phyloP scores from a whole-genome alignment of 1,140 invertebrate genomes.

The Amphibalanus amphitrite region DNA sequence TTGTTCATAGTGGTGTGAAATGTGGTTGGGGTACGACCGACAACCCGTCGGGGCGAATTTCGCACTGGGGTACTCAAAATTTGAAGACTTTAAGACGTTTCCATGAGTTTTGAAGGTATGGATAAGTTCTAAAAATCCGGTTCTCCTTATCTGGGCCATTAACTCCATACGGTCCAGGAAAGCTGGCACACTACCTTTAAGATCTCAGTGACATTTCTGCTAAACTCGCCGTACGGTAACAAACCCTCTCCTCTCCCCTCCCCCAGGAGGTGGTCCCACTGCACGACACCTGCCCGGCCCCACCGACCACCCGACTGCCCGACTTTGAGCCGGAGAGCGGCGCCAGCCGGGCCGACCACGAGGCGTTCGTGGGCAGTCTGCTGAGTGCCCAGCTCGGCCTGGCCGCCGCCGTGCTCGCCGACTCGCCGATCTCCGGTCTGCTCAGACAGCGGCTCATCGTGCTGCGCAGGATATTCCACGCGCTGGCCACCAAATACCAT shows the following conservation, averaged over 20 bases:
- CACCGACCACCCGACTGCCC: conserved; percentile 25
- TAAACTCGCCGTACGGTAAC: too few species aligned
- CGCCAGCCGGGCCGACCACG: conserved; percentile 25
- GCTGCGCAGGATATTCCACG: conserved; percentile 41
- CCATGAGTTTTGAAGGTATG: too few species aligned
- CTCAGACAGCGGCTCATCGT: conserved; percentile 38
- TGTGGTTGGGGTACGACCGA: too few species aligned
- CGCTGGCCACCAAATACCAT: conserved; percentile 37
- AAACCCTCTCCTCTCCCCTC: conserved; percentile 2
- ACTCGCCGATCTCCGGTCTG: conserved; percentile 36
- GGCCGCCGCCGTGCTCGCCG: conserved; percentile 33
- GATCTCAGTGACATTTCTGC: too few species aligned
- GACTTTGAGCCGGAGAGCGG: conserved; percentile 29
- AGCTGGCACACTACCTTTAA: too few species aligned
- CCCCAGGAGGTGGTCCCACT: conserved; percentile 26
- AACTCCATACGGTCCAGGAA: too few species aligned
- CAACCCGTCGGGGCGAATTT: too few species aligned
- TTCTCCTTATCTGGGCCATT: too few species aligned
- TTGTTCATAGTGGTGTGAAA: too few species aligned
- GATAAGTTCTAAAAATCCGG: too few species aligned
- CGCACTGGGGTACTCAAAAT: too few species aligned
- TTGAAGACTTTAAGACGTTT: too few species aligned
- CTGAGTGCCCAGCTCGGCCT: conserved; percentile 25
- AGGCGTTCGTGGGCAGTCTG: conserved; percentile 27
- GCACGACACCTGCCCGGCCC: conserved; percentile 27